Evolutionary conservation across 2,888 invertebrate species (phyloP).

Genomic region (Anthophora plumipes): DNA sequence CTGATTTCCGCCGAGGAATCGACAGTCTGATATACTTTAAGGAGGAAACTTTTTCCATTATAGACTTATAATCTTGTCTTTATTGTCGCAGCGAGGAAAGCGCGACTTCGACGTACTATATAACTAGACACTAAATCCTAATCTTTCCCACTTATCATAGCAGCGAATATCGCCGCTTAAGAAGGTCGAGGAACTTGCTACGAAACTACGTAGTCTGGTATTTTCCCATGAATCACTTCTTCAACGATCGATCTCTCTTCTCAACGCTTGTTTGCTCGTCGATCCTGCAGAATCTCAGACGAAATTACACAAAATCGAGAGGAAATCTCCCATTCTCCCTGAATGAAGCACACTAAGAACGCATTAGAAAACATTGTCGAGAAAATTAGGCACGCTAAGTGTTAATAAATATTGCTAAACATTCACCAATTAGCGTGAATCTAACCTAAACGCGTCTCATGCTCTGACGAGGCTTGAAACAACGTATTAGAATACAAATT

Average conservation of each 20-base stretch:
- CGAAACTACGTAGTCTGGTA: slow-evolving; percentile 2
- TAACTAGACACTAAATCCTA: slow-evolving; percentile 27
- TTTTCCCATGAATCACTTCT: neutral
- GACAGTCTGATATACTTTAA: slow-evolving; percentile 1
- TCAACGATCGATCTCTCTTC: neutral
- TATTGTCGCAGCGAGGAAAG: neutral
- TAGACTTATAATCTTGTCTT: slow-evolving; percentile 35
- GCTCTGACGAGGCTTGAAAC: no score
- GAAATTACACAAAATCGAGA: no score
- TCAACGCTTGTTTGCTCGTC: neutral
- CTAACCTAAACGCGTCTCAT: no score
- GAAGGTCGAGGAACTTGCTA: slow-evolving; percentile 9
- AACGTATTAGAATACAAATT: no score
- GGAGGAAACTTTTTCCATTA: slow-evolving; percentile 48
- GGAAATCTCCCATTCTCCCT: no score
- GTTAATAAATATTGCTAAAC: no score
- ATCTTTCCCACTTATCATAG: slow-evolving; percentile 24
- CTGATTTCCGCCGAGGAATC: slow-evolving; percentile 6
- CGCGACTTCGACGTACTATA: slow-evolving; percentile 2
- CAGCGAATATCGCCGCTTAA: neutral
- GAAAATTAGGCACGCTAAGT: no score
- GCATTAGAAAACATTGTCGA: no score
- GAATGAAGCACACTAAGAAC: no score
- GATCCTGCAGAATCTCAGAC: neutral
- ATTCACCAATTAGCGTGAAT: no score